Base-by-base conservation (phyloP, 1,140 invertebrate species). In the Drosophila truncata region DNA sequence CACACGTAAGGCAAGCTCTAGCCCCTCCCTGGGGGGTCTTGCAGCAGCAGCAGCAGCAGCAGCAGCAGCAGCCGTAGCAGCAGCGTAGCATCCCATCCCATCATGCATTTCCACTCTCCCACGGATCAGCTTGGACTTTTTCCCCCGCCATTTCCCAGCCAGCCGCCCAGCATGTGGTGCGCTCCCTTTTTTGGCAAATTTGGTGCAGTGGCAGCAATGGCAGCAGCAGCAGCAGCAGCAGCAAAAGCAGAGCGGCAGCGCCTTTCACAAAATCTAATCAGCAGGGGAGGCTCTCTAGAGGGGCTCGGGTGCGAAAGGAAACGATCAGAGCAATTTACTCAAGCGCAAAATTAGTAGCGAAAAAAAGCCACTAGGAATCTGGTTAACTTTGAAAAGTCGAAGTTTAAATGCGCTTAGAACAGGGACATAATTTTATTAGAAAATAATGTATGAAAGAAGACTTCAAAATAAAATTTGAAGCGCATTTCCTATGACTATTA, bases 211-310 rank as follows among this genome's bases (percentile, higher is more conserved):
- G 61, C 29, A 52, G 42, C 60, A 31, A 23, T 39, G 9, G 42
- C 42, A 35, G 35, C 27, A 11, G 20, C 39, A 5, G 42, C 46
- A 46, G 41, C 46, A 46, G 37, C 54, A 37, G 39, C 55, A 52
- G 42, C 55, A 70, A 42, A 52, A 54, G 39, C 67, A 58, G 58
- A 77, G 52, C 37, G 65, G 55, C 75, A 79, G 75, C 80, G 70
- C 83, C 82, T 87, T 87, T 87, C 83, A 87, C 77, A 85, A 88
- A 88, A 88, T 88, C 85, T 88, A 88, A 90, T 88, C 85, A 88
- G 84, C 85, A 84, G 65, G 78, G 71, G 65, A 52, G 77, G 61
- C 61, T n/a, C 20, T 23, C 18, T 18, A 61, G 67, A 10, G 50
- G 41, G 42, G 27, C 13, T 69, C 25, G 62, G 66, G 66, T 70